Base-by-base conservation (phyloP, 2,113 vertebrate genomes). In the Lasiurus borealis region DNA sequence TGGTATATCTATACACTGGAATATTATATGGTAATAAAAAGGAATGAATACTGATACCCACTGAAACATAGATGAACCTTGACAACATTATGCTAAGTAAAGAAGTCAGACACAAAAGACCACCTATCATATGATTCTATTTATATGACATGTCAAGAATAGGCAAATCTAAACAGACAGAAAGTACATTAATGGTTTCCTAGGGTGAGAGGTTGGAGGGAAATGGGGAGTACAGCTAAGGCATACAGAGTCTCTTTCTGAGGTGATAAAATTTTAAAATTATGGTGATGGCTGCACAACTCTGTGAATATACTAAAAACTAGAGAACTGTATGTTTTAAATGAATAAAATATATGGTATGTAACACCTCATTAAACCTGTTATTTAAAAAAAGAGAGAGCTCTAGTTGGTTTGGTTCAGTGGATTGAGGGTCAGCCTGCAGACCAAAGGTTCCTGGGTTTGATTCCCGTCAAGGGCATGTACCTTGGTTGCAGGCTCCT, bases 21-120 rank as follows among this genome's bases (percentile, higher is more conserved):
- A 13, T 86, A 88, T 40, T 86, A 76, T 44, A 62, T 83, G 36
- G 81, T 48, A 82, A 90, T 50, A 84, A 77, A 69, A 83, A 50
- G 85, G 8, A 85, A 78, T 36, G 73, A 71, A 46, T 66, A 66
- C 29, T 66, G 75, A 86, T 44, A 44, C 8, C 18, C 48, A 6
- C 21, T 13, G 19, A 36, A 76, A 88, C 40, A 62, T 78, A 62
- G 40, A 71, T 27, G 68, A 75, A 81, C n/a, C 27, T 18, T 93
- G 59, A 75, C 86, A 80, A 59, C 6, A 34, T n/a, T 66, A 46
- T 82, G 40, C 75, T 86, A 76, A 34, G 21, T 52, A 31, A 94
- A 91, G 31, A 71, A 94, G 50, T 50, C 44, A 88, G 52, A 31
- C 31, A 91, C 29, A 54, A 46, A 76, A 59, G 44, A 94, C 48